Conservation (phyloP, 2,888 invertebrate species). For the Mesorhabditis sp. region DNA sequence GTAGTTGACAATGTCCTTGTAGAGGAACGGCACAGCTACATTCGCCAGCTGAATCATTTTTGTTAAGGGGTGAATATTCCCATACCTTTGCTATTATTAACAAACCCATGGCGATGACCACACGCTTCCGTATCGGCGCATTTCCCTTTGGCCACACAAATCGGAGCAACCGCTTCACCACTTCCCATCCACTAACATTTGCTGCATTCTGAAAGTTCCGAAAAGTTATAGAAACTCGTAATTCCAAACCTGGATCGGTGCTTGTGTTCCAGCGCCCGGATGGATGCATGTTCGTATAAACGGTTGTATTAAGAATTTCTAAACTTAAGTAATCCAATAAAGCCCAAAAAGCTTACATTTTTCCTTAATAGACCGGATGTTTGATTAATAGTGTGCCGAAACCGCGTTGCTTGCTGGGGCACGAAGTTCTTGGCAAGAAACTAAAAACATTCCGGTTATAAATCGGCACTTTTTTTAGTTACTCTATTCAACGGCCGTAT, state of each 20-base stretch:
- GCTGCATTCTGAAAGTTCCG: conserved; percentile 21
- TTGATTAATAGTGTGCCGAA: no score
- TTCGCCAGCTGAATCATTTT: conserved; percentile 70
- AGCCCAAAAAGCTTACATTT: neutral
- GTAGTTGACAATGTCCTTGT: conserved; percentile 86
- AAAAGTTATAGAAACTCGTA: neutral
- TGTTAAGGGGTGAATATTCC: neutral
- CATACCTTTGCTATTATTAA: conserved; percentile 63
- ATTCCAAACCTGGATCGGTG: conserved; percentile 26
- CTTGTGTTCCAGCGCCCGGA: conserved; percentile 36
- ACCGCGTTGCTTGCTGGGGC: no score
- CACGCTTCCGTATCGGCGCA: conserved; percentile 72
- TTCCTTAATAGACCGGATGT: neutral
- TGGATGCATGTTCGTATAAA: conserved; percentile 31
- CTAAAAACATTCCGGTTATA: no score
- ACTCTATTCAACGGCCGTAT: no score
- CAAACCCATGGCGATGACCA: conserved; percentile 71
- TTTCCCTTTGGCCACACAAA: conserved; percentile 70
- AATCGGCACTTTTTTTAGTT: no score
- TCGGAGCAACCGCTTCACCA: conserved; percentile 35
- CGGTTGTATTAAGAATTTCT: conserved; percentile 9
- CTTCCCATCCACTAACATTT: conserved; percentile 33
- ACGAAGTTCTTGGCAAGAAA: no score
- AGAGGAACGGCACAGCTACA: conserved; percentile 88
- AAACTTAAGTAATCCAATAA: neutral